Base-by-base conservation (phyloP, 2,797 vertebrate species). In the Labroides dimidiatus region DNA sequence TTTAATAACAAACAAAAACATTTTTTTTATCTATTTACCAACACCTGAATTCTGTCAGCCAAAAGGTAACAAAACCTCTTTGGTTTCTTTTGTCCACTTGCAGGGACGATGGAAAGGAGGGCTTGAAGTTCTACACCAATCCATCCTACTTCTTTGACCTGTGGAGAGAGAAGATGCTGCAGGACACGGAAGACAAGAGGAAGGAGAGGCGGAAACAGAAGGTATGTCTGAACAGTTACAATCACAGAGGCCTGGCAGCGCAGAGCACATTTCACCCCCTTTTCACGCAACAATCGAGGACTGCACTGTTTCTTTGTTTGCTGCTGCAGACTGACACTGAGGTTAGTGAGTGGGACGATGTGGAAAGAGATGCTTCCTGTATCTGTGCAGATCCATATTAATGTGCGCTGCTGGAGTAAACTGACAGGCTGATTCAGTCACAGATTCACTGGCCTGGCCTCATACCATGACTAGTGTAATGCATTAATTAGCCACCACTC, bases 81-180 rank as follows among this genome's bases (percentile, higher is more conserved):
- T 10, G 10, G 0, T 62, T 20, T 64, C 1, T 74, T 30, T 66
- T 49, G n/a, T 42, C 13, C 10, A 0, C 68, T 33, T 58, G 72
- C 93, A 99, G 98, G 92, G 98, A 99, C 72, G 98, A 99, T 69
- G 97, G 97, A 57, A 99, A 99, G 89, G 95, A 99, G 51, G 96
- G 97, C 49, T 94, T 98, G 64, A 99, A 99, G 85, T 99, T 99
- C 90, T 99, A 99, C 86, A 99, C 97, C 49, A 98, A 99, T 86
- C 97, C 97, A 23, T 99, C 97, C 0, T 99, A 99, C 91, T 99
- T 99, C 93, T 99, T 99, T 60, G 97, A 99, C 86, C 93, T 99
- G 48, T 99, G 97, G 97, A 96, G 97, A 81, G 97, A 99, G 93
- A 99, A 99, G 90, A 99, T 99, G 97, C 91, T 99, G 75, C 97